These are phyloP conservation scores for Acromyrmex charruanus DNA, from an alignment of 1,140 invertebrate genomes.

Conservation along the genomic window DNA sequence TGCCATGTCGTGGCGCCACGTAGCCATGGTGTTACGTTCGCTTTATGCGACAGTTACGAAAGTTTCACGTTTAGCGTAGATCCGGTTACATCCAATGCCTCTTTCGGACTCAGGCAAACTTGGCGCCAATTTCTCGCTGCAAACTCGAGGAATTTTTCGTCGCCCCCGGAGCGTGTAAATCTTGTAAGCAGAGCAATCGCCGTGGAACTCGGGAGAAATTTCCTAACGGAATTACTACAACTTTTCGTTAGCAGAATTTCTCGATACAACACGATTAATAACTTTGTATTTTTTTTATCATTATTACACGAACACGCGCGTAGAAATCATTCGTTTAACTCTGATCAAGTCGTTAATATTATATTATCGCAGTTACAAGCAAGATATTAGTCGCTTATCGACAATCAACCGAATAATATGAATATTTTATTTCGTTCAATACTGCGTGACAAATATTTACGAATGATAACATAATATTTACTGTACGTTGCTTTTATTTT, in stretches of 20 bases:
- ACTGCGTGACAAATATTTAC: background rate
- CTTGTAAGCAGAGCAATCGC: constrained; percentile 37
- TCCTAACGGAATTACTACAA: constrained; percentile 43
- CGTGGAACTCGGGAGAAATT: constrained; percentile 39
- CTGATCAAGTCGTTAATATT: background rate
- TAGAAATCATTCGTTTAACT: background rate
- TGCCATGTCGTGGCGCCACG: background rate
- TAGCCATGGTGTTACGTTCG: constrained; percentile 36
- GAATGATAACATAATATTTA: background rate
- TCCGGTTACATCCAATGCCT: constrained; percentile 56
- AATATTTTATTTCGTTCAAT: background rate
- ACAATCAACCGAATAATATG: background rate
- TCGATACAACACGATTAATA: background rate
- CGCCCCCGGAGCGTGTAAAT: constrained; percentile 46
- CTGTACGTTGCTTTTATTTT: background rate
- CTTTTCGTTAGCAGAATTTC: constrained; percentile 37
- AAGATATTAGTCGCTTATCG: background rate
- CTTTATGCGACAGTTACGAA: constrained; percentile 63
- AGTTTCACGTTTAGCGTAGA: constrained; percentile 58
- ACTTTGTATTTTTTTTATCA: background rate
- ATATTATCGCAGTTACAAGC: background rate
- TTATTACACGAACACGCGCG: background rate
- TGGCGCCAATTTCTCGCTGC: constrained; percentile 44
- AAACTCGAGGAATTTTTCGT: constrained; percentile 61
- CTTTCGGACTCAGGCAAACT: constrained; percentile 46